Evolutionary conservation across 2,797 vertebrate species (phyloP).

Genomic region (Myoxocephalus aenaeus): DNA sequence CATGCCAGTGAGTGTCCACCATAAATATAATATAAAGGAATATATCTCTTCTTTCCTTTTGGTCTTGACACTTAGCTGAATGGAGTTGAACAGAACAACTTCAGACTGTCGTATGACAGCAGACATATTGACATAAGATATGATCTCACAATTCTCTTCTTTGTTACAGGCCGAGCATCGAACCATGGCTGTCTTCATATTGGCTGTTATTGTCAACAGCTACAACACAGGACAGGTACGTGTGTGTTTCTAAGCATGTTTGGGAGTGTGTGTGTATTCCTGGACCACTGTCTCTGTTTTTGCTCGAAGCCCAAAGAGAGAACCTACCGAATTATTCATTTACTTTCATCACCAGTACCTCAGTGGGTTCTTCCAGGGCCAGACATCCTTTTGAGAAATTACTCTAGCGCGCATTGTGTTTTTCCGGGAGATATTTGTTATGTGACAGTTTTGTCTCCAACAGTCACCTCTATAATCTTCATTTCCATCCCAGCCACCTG

Average conservation of each 20-base stretch:
- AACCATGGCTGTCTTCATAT: conserved; percentile 98
- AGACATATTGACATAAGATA: neutral
- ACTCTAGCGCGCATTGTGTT: conserved; percentile 44
- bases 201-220: conserved; percentile 97
- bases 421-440: conserved; percentile 61
- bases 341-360: conserved; percentile 31
- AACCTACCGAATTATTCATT: conserved; percentile 33
- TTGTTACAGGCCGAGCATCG: conserved; percentile 93
- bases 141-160: neutral
- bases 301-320: conserved; percentile 3
- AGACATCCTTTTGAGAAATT: conserved; percentile 57
- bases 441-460: conserved; percentile 65
- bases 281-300: neutral
- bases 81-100: neutral
- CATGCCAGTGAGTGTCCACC: conserved; percentile 92
- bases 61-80: neutral
- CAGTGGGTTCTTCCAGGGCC: conserved; percentile 28
- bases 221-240: conserved; percentile 96
- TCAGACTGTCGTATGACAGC: no score
- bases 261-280: neutral
- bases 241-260: neutral
- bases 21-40: neutral
- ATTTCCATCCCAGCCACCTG: conserved; percentile 43
- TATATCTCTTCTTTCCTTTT: neutral
- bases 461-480: conserved; percentile 63